Evolutionary conservation across 2,113 vertebrate genomes (phyloP).

Genomic region (Grammomys surdaster): DNA sequence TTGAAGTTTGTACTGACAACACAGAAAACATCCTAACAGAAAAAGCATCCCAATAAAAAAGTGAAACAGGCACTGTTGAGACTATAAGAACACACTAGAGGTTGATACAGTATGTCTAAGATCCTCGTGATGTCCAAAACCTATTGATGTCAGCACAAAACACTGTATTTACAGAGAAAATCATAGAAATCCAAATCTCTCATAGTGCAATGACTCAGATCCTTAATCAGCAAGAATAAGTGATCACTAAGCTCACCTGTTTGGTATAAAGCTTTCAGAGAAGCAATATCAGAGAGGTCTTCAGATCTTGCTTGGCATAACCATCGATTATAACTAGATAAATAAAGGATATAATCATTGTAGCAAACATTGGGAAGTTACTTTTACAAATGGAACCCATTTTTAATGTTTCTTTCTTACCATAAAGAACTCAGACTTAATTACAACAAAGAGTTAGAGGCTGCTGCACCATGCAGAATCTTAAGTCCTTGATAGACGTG

Average conservation of each 20-base stretch:
- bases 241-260: constrained; percentile 89
- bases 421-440: constrained; percentile 33
- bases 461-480: background rate
- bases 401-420: background rate
- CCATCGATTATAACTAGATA: constrained; percentile 96
- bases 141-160: background rate
- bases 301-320: constrained; percentile 96
- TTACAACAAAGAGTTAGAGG: constrained; percentile 1
- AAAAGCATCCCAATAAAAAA: constrained; percentile 44
- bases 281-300: constrained; percentile 97
- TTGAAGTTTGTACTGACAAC: constrained; percentile 21
- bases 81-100: constrained; percentile 5
- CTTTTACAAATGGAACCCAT: background rate
- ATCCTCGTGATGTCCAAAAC: background rate
- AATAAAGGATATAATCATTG: constrained; percentile 64
- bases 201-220: background rate
- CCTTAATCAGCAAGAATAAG: background rate
- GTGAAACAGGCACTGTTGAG: background rate
- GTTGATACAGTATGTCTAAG: background rate
- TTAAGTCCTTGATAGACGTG: background rate
- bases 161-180: background rate
- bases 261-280: constrained; percentile 98
- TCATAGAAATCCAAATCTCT: constrained; percentile 32
- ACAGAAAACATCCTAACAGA: background rate
- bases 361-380: background rate